Evolutionary conservation across 1,140 invertebrate genomes (phyloP).

Genomic region (Bombus confusus): DNA sequence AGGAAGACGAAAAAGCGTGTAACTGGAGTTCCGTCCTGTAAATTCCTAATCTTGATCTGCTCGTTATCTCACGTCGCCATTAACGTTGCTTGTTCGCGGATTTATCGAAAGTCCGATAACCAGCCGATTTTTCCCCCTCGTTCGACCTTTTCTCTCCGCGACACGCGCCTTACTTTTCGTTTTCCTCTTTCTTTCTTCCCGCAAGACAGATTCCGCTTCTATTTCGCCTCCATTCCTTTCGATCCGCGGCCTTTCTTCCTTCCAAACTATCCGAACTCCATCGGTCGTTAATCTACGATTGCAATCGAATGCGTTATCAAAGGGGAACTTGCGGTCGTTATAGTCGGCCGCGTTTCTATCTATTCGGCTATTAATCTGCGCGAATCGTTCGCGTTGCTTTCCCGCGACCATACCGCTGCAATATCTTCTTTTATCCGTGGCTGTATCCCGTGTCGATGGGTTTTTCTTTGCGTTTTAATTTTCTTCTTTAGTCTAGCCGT

Average conservation of each 20-base stretch:
- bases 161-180: background rate
- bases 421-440: conserved; percentile 20
- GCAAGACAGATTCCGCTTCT: background rate
- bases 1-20: background rate
- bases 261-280: conserved; percentile 29
- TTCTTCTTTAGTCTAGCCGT: background rate
- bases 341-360: conserved; percentile 50
- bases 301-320: conserved; percentile 55
- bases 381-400: conserved; percentile 43
- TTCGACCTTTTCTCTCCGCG: background rate
- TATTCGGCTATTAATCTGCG: conserved; percentile 51
- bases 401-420: background rate
- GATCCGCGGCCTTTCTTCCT: background rate
- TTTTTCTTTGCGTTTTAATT: background rate
- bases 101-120: conserved; percentile 30
- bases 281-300: conserved; percentile 45
- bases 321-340: conserved; percentile 53
- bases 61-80: conserved; percentile 7
- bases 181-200: no score
- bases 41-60: conserved; percentile 20
- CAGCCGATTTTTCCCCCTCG: background rate
- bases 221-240: background rate
- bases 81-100: background rate
- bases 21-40: background rate
- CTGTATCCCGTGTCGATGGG: background rate